Evolutionary conservation across 1,140 invertebrate species (phyloP), one percentile per base, ranked within the genome.

Genomic region (Drosophila persimilis): DNA sequence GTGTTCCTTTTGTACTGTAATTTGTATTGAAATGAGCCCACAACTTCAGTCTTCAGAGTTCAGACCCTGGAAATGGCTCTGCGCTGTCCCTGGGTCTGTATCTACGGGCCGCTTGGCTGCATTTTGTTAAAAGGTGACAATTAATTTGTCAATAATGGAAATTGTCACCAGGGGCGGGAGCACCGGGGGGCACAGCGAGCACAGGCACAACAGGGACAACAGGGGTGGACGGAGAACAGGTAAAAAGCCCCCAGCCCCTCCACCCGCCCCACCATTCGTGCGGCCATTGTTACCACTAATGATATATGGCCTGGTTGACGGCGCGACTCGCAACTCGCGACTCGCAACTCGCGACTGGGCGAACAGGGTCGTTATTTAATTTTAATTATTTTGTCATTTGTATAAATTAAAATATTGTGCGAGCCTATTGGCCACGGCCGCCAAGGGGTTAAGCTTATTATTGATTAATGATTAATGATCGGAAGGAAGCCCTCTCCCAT

Each of bases 361-460:
- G 57, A 60, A 53, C 63, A 53, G 44, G 58, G 60, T 5, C 24
- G 24, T 26, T 26, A 5, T 5, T 26, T 81, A 62, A 78, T 78
- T 81, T 88, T 88, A 86, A 86, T 86, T 86, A 86, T 86, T 81
- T 88, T 88, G 83, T 88, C 83, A 86, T 86, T 86, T 86, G 83
- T 88, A 86, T 78, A 88, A 86, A 88, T 86, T 86, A 81, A 86
- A 86, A 85, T 86, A 80, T 26, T 26, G 24, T 26, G 6, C 24
- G 24, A 26, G 24, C 24, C 4, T 26, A 26, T 26, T 26, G 24
- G 48, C 69, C 17, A 67, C 67, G 65, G 63, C 51, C 63, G 64
- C 50, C 62, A 66, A 53, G 56, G 69, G 61, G 35, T 72, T 64
- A 65, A 50, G 55, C 20, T 52, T 15, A 7, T 47, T 74, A 74